Percentiles rank a stretch among this genome's conserved stretches.
Evolutionary conservation across 2,888 invertebrate genomes (phyloP).

Genomic region (Mesorhabditis sp.): DNA sequence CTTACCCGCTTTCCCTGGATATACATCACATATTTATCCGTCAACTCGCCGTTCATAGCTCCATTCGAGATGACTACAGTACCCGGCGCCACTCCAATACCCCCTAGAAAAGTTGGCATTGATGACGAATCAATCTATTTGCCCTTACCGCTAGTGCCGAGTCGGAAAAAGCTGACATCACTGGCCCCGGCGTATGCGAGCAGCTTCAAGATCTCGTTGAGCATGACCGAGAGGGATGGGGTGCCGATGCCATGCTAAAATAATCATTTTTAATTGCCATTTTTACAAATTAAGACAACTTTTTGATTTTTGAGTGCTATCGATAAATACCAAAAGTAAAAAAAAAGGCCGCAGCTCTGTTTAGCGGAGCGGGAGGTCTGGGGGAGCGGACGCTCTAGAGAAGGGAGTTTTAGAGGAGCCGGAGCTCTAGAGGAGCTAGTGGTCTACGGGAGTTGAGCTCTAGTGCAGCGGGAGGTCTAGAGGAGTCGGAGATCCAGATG

Average conservation of each 20-base stretch:
- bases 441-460: too few species aligned
- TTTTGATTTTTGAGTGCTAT: too few species aligned
- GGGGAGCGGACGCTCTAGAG: background rate
- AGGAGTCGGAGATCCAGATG: too few species aligned
- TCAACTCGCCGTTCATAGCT: conserved; percentile 81
- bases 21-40: conserved; percentile 63
- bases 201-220: conserved; percentile 92
- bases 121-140: background rate
- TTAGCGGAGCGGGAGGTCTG: background rate
- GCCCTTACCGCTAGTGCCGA: conserved; percentile 62
- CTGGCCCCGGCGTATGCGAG: conserved; percentile 73
- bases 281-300: background rate
- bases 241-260: conserved; percentile 93
- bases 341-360: too few species aligned
- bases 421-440: too few species aligned
- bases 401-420: too few species aligned
- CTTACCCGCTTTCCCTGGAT: conserved; percentile 76
- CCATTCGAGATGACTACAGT: conserved; percentile 89
- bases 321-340: too few species aligned
- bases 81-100: conserved; percentile 64
- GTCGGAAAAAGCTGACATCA: conserved; percentile 67
- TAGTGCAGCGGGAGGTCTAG: background rate
- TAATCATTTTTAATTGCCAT: background rate
- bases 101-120: conserved; percentile 17
- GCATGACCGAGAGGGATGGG: conserved; percentile 87